Evolutionary conservation across 35 echinoderm and acorn worm species (phyloP).

Genomic region (Ophioderma brevispina): DNA sequence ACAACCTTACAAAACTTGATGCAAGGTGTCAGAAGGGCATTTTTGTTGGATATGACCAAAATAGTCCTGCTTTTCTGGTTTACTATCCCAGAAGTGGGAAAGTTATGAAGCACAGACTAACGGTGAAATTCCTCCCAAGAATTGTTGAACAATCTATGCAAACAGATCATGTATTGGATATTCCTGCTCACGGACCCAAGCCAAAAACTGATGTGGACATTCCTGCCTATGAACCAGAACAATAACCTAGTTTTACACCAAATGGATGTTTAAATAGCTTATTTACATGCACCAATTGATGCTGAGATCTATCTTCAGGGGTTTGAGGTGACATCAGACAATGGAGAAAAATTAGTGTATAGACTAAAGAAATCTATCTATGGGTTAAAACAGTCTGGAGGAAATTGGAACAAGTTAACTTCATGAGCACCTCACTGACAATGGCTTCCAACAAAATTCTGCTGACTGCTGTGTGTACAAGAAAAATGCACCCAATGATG

Average conservation of each 20-base stretch:
- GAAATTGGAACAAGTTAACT: slow-evolving; percentile 64
- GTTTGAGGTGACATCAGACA: background rate
- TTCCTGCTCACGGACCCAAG: too few species aligned
- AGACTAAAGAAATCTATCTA: slow-evolving; percentile 61
- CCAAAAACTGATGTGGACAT: background rate
- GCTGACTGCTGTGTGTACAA: slow-evolving; percentile 24
- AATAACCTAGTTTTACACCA: slow-evolving; percentile 46
- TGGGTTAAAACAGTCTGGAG: slow-evolving; percentile 63
- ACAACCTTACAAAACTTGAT: slow-evolving; percentile 43
- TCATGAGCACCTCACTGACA: slow-evolving; percentile 35
- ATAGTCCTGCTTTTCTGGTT: slow-evolving; percentile 63
- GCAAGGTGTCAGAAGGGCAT: slow-evolving; percentile 45
- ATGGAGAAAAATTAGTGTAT: slow-evolving; percentile 50
- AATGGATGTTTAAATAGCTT: slow-evolving; percentile 68
- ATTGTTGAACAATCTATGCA: background rate
- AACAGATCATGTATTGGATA: background rate
- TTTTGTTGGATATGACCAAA: slow-evolving; percentile 50
- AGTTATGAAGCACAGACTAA: slow-evolving; percentile 33
- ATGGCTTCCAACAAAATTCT: slow-evolving; percentile 30
- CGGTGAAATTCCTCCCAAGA: background rate
- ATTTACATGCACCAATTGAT: slow-evolving; percentile 74
- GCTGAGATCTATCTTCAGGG: slow-evolving; percentile 58
- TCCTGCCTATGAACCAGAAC: background rate
- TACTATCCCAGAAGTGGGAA: slow-evolving; percentile 41
- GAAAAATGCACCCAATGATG: background rate